Evolutionary conservation across 2,797 vertebrate genomes (phyloP).

Genomic region (Peromyscus melanophrys): DNA sequence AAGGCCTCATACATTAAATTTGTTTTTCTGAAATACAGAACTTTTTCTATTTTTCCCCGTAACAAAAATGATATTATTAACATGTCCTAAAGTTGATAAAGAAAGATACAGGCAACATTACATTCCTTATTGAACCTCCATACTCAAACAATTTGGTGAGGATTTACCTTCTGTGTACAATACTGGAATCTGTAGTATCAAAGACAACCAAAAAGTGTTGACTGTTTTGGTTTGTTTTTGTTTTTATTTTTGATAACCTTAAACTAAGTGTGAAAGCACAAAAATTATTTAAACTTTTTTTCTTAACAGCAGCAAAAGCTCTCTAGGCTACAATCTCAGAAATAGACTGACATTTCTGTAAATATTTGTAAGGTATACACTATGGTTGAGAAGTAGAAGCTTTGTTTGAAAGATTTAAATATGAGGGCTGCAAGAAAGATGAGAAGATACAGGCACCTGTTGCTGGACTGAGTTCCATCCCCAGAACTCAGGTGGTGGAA

Average conservation of each 20-base stretch:
- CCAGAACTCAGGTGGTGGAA: too few species aligned
- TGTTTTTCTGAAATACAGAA: constrained; percentile 53
- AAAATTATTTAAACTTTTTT: constrained; percentile 38
- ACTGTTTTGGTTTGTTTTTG: not conserved
- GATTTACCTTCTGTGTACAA: constrained; percentile 3
- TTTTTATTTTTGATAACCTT: not conserved
- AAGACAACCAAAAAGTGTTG: constrained; percentile 13
- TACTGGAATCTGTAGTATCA: not conserved
- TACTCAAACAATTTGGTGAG: not conserved
- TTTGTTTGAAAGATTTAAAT: constrained; percentile 43
- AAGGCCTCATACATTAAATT: not conserved
- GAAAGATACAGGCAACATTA: not conserved
- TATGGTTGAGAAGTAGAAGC: constrained; percentile 32
- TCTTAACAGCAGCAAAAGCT: constrained; percentile 27
- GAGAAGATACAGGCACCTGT: too few species aligned
- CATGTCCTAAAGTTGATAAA: constrained; percentile 27
- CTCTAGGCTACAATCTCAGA: not conserved
- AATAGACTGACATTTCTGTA: constrained; percentile 14
- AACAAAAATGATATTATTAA: constrained; percentile 56
- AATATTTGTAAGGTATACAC: not conserved
- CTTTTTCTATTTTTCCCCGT: constrained; percentile 22
- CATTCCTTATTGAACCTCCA: not conserved
- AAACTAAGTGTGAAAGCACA: constrained; percentile 49
- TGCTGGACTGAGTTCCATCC: too few species aligned
- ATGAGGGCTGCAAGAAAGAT: not conserved